Evolutionary conservation across 2,113 vertebrate genomes (phyloP).

Genomic region (Rattus norvegicus): DNA sequence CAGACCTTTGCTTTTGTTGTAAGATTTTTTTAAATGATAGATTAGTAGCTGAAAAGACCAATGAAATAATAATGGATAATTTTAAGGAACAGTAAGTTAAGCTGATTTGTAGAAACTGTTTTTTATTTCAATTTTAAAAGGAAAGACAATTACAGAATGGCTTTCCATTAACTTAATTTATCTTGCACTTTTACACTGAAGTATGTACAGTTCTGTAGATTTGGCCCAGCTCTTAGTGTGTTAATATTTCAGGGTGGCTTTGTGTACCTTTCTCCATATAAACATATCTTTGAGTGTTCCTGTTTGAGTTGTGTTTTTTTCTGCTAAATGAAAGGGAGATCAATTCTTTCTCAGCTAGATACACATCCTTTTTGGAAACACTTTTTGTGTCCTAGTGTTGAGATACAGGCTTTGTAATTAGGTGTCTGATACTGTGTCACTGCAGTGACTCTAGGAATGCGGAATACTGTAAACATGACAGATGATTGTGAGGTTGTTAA

Average conservation of each 20-base stretch:
- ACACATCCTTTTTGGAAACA: not conserved
- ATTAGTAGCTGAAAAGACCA: not conserved
- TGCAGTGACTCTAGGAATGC: not conserved
- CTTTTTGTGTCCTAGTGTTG: not conserved
- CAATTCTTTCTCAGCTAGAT: not conserved
- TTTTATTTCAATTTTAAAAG: constrained; percentile 52
- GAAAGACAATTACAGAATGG: constrained; percentile 13
- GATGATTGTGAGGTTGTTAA: not conserved
- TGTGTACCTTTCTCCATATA: not conserved
- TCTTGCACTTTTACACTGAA: constrained; percentile 60
- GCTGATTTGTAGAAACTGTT: constrained; percentile 40
- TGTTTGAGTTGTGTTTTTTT: constrained; percentile 20
- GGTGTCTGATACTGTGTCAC: not conserved
- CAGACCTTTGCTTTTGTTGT: not conserved
- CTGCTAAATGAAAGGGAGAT: not conserved
- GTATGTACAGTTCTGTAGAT: not conserved
- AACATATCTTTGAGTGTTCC: not conserved
- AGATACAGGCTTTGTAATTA: not conserved
- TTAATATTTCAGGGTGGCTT: constrained; percentile 13
- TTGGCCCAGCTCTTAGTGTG: constrained; percentile 46
- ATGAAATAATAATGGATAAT: constrained; percentile 37
- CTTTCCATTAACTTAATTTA: constrained; percentile 22
- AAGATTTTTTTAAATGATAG: constrained; percentile 3
- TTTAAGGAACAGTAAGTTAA: constrained; percentile 32
- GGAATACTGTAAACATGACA: not conserved